Evolutionary conservation across 2,888 invertebrate species (phyloP).

Genomic region (Meteorus colon): DNA sequence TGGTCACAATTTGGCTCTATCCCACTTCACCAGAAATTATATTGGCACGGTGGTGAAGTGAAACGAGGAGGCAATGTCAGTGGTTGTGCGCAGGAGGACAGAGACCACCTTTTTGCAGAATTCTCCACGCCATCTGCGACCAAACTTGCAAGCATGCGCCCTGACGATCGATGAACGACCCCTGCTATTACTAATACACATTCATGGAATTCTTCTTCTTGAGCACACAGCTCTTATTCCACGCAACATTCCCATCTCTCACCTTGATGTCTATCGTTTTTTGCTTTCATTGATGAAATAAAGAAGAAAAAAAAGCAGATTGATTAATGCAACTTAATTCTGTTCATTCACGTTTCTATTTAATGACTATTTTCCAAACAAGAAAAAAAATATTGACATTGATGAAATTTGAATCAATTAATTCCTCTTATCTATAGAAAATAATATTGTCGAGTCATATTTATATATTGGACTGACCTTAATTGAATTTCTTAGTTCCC

Average conservation of each 20-base stretch:
- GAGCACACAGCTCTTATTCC: not conserved
- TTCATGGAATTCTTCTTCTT: conserved; percentile 32
- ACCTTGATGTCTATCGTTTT: not conserved
- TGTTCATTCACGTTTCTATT: too few species aligned
- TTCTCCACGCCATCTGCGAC: conserved; percentile 55
- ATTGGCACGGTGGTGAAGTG: conserved; percentile 5
- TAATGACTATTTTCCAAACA: too few species aligned
- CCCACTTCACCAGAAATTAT: not conserved
- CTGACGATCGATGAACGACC: conserved; percentile 56
- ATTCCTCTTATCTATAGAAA: too few species aligned
- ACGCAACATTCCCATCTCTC: not conserved
- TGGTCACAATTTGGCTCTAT: not conserved
- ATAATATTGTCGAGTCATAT: too few species aligned
- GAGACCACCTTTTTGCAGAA: conserved; percentile 29
- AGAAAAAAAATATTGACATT: too few species aligned
- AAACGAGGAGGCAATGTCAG: conserved; percentile 6
- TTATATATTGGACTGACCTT: too few species aligned
- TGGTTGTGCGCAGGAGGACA: conserved; percentile 3
- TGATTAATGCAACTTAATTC: too few species aligned
- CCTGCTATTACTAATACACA: conserved; percentile 21
- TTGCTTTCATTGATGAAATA: too few species aligned
- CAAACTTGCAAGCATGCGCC: conserved; percentile 49
- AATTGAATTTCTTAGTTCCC: too few species aligned
- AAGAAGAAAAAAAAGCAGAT: too few species aligned
- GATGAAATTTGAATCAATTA: too few species aligned